Evolutionary conservation across 2,797 vertebrate genomes (phyloP).

Genomic region (Neosalanx taihuensis): DNA sequence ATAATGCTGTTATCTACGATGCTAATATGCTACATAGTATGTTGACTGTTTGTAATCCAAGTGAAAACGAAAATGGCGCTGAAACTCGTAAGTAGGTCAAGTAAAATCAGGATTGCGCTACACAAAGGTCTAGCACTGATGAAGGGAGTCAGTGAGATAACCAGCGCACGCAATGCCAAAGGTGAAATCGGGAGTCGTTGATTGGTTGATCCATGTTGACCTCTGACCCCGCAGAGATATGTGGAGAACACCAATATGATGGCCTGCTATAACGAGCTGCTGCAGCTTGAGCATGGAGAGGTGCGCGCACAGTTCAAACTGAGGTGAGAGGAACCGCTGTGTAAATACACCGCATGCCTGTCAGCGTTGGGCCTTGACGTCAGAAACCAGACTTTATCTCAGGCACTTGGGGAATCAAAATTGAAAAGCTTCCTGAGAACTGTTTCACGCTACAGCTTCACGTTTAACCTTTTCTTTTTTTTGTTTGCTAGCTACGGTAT

Average conservation of each 20-base stretch:
- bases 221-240: constrained; percentile 80
- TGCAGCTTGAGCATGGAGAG: constrained; percentile 92
- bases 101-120: not conserved
- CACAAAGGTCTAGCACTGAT: not conserved
- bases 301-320: constrained; percentile 94
- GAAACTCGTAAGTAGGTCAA: not conserved
- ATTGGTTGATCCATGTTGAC: constrained; percentile 18
- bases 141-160: not conserved
- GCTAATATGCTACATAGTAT: no score
- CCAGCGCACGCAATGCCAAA: not conserved
- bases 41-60: not conserved
- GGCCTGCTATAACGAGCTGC: constrained; percentile 97
- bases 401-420: not conserved
- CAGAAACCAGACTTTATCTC: not conserved
- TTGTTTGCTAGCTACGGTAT: not conserved
- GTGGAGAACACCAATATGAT: constrained; percentile 92
- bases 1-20: no score
- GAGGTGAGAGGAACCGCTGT: constrained; percentile 73
- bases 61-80: not conserved
- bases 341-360: no score
- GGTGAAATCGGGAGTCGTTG: not conserved
- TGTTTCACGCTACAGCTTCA: no score
- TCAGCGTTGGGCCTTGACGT: no score
- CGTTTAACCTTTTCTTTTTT: not conserved
- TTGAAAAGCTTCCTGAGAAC: no score